Evolutionary conservation across 2,113 vertebrate genomes (phyloP).

Genomic region (Neolamprologus toae): DNA sequence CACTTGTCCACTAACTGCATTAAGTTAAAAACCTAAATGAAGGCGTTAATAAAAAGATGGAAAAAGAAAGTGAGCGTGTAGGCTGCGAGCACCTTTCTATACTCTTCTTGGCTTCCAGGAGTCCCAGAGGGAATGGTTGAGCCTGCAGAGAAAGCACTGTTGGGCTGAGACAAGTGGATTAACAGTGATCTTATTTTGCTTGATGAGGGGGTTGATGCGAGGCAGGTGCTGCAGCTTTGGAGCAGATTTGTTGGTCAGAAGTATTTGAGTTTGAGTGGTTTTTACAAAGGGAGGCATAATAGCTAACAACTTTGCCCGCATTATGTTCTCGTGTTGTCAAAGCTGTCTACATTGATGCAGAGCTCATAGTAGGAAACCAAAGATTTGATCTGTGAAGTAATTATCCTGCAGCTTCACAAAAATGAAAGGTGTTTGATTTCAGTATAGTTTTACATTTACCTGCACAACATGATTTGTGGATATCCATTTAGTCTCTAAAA

Average conservation of each 20-base stretch:
- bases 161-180: constrained; percentile 39
- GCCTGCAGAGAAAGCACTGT: constrained; percentile 15
- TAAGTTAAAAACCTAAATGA: background rate
- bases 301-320: constrained; percentile 22
- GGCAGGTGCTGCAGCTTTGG: constrained; percentile 23
- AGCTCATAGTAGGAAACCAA: constrained; percentile 22
- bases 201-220: constrained; percentile 37
- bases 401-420: background rate
- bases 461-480: background rate
- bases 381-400: constrained; percentile 1
- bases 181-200: constrained; percentile 41
- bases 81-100: constrained; percentile 31
- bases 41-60: background rate
- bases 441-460: background rate
- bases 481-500: background rate
- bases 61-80: background rate
- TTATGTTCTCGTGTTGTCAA: constrained; percentile 29
- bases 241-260: constrained; percentile 5
- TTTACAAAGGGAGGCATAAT: constrained; percentile 33
- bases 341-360: constrained; percentile 17
- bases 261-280: background rate
- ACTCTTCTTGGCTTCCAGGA: background rate
- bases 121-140: constrained; percentile 23
- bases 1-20: background rate
- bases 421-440: background rate